Evolutionary conservation across 2,113 vertebrate species (phyloP).

Genomic region (Pedionomus torquatus): DNA sequence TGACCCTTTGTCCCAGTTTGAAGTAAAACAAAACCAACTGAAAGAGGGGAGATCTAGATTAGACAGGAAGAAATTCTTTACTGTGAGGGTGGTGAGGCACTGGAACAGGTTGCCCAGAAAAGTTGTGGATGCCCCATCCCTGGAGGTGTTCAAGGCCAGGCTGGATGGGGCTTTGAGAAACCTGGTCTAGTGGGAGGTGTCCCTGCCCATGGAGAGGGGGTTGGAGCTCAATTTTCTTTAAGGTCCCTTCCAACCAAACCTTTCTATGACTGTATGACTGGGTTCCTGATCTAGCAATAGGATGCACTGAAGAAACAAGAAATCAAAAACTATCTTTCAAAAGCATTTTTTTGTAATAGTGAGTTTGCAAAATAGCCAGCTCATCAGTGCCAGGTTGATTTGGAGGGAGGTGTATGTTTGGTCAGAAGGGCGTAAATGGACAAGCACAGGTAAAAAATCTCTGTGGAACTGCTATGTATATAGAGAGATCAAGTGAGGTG

Average conservation of each 20-base stretch:
- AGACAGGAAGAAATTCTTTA: neutral
- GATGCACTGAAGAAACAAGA: neutral
- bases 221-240: no score
- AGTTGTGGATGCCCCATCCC: no score
- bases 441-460: neutral
- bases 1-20: neutral
- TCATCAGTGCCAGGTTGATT: neutral
- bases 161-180: no score
- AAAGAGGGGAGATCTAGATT: neutral
- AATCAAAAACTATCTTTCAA: neutral
- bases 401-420: neutral
- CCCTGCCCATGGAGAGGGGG: no score
- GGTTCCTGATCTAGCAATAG: neutral
- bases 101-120: no score
- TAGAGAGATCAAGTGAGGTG: neutral
- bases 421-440: neutral
- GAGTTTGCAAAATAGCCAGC: neutral
- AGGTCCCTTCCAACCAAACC: no score
- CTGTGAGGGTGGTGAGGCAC: no score
- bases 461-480: neutral
- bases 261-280: no score
- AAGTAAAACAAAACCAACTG: neutral
- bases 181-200: no score
- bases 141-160: no score
- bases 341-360: neutral